Evolutionary conservation across 2,113 vertebrate species (phyloP).

Genomic region (Lasiurus cinereus): DNA sequence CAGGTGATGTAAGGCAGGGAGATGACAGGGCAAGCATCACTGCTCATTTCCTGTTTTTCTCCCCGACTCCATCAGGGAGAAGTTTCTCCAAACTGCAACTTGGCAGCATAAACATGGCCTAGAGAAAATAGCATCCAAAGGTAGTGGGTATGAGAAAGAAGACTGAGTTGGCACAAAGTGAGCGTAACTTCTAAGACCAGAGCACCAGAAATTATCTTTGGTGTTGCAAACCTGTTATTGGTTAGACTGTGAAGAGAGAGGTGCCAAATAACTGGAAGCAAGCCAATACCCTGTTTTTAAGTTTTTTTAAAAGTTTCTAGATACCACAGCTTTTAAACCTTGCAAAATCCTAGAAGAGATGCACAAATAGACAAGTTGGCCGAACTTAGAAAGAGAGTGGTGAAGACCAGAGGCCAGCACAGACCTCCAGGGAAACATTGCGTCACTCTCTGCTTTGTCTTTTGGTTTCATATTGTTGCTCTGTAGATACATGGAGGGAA

Average conservation of each 20-base stretch:
- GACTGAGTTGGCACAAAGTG: neutral
- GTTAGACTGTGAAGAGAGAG: neutral
- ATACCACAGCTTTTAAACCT: neutral
- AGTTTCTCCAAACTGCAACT: constrained; percentile 51
- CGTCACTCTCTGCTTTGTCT: neutral
- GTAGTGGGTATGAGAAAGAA: neutral
- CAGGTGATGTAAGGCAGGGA: constrained; percentile 54
- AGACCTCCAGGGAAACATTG: neutral
- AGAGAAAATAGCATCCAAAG: neutral
- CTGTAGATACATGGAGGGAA: neutral
- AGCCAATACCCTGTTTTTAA: neutral
- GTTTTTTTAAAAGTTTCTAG: constrained; percentile 21
- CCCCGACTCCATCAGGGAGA: neutral
- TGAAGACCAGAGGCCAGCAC: neutral
- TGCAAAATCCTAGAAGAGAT: neutral
- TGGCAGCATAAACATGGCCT: constrained; percentile 13
- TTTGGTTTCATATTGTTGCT: neutral
- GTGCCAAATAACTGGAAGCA: neutral
- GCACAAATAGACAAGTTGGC: neutral
- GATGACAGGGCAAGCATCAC: neutral
- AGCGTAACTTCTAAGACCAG: neutral
- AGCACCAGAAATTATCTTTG: neutral
- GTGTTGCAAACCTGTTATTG: neutral
- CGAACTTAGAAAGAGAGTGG: neutral
- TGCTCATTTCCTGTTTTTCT: constrained; percentile 60